Conservation (phyloP, 2,113 vertebrate species). For the Herpetotheres cachinnans region DNA sequence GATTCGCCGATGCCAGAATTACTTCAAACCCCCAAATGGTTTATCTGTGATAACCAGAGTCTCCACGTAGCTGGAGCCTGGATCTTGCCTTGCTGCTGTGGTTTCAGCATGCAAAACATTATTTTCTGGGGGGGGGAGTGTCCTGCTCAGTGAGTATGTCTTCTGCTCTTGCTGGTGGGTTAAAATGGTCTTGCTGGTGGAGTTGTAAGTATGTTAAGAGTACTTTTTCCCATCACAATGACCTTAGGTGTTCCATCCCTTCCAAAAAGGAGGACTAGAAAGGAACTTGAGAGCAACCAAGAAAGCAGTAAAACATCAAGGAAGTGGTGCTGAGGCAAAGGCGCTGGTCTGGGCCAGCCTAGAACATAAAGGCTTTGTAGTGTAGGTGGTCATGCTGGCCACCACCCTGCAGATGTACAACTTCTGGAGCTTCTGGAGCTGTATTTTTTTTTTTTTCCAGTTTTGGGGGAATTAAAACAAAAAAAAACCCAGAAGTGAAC, state of each 20-base stretch:
- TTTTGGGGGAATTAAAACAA: neutral
- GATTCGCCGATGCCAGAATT: neutral
- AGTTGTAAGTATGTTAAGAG: neutral
- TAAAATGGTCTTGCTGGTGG: neutral
- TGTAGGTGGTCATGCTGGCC: neutral
- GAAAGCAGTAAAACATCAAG: neutral
- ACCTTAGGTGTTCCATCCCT: neutral
- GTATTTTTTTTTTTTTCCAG: neutral
- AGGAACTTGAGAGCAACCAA: neutral
- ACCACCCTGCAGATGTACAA: neutral
- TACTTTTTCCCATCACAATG: neutral
- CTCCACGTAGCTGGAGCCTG: fast-evolving
- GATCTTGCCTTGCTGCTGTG: neutral
- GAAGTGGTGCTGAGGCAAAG: neutral
- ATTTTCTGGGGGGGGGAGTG: neutral
- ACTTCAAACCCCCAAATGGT: neutral
- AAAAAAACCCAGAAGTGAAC: neutral
- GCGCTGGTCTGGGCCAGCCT: neutral
- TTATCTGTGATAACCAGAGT: neutral
- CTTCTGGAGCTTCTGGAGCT: neutral
- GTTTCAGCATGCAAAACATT: neutral
- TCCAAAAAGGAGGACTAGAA: neutral
- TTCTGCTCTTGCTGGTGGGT: neutral
- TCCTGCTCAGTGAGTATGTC: neutral
- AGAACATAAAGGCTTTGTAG: neutral